These are phyloP conservation scores for Hyalella azteca DNA, from an alignment of 2,888 invertebrate species.

Conservation along the genomic window DNA sequence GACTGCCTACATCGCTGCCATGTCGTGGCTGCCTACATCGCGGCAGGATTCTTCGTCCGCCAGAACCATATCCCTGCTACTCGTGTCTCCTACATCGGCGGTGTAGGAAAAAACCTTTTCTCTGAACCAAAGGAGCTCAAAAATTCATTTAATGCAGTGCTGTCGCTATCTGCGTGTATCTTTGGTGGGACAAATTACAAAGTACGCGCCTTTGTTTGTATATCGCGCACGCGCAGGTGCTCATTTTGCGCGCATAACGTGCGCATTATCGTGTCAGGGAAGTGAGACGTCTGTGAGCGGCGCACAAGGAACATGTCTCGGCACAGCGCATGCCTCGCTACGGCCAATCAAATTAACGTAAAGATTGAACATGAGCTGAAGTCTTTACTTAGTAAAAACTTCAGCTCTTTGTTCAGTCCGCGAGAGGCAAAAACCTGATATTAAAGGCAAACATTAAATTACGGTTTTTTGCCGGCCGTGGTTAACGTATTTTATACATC, in stretches of 20 bases:
- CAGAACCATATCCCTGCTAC: too few species aligned
- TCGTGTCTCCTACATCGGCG: too few species aligned
- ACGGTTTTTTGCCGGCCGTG: too few species aligned
- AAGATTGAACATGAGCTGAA: neutral
- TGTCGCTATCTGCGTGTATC: slow-evolving; percentile 16
- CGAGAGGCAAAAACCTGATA: too few species aligned
- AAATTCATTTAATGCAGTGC: neutral
- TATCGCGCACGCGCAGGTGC: slow-evolving; percentile 22
- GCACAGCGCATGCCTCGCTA: neutral
- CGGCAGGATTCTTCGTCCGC: too few species aligned
- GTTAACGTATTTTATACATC: too few species aligned
- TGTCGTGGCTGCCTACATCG: too few species aligned
- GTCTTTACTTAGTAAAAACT: slow-evolving; percentile 22
- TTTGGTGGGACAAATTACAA: slow-evolving; percentile 34
- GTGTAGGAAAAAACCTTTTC: too few species aligned
- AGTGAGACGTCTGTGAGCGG: neutral
- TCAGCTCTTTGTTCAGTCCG: slow-evolving; percentile 22
- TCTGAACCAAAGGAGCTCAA: neutral
- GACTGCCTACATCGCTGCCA: too few species aligned
- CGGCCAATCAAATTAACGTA: slow-evolving; percentile 33
- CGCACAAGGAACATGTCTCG: neutral
- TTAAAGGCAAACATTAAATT: too few species aligned
- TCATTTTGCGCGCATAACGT: neutral
- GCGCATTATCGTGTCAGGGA: neutral
- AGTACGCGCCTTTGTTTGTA: slow-evolving; percentile 33